Base-by-base conservation (phyloP, 2,888 invertebrate species). In the Eilema griseolum region DNA sequence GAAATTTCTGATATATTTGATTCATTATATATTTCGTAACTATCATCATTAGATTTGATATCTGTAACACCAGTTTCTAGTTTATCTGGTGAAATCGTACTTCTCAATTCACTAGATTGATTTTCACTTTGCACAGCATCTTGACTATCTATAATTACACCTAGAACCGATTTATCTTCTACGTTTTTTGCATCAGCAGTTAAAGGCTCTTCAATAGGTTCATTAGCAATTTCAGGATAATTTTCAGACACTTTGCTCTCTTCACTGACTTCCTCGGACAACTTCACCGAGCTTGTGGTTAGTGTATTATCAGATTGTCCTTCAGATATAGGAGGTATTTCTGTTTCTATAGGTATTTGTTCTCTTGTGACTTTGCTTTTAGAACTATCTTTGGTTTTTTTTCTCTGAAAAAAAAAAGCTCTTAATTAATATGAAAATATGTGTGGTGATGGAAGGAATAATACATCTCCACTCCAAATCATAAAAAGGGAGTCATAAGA, bases 321-420 rank as follows among this genome's bases (percentile, higher is more conserved):
- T 61, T 76, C 82, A 31, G 63, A 37, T 66, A 78, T 23, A 26
- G 61, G n/a, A 10, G 66, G 62, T 56, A 66, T 72, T 7, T 70
- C 60, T 46, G 67, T 63, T 1, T 71, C 24, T 14, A 72, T 56
- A 16, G 73, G 68, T 57, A 72, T 59, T 10, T 69, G 31, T 24
- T 74, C 74, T 63, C 68, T 74, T 8, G 33, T 57, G 16, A 52
- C 41, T 63, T 57, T 75, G 26, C 62, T 74, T 75, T 70, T 81
- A 66, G 73, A 33, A 23, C 88, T 89, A 26, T 86, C 86, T 80
- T 92, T 93, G 8, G 81, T 71, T 83, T 90, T 94, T 83, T 92
- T 94, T 85, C 93, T 94, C 94, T 95, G 78, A 20, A 86, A 89
- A 75, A 16, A 56, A 28, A 4, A 66, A 37, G 3, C 3, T 24